Evolutionary conservation across 2,113 vertebrate genomes (phyloP), one percentile per base, ranked within the genome.

Genomic region (Drymodes brunneopygia): DNA sequence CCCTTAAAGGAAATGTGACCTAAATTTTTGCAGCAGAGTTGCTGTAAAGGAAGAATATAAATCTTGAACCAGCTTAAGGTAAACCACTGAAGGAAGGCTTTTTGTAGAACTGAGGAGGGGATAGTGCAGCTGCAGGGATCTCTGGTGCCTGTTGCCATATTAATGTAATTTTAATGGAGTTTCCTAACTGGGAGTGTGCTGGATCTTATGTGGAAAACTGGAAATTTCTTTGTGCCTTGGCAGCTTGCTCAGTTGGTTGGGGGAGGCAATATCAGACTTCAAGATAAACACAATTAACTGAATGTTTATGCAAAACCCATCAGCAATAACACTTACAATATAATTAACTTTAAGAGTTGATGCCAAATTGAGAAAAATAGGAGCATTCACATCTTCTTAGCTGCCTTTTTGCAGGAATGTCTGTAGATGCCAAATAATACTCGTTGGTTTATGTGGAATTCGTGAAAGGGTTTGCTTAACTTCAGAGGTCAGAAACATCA

Each of bases 351-450:
- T 22, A 72, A 38, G 74, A 78, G 44, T 38, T 81, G 85, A 21
- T 86, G 95, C 92, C 93, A 96, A 67, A 64, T 36, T 12, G 80
- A 74, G 93, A 72, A 94, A 96, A 96, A 90, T 92, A 47, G 72
- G 25, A 90, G 69, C 75, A 93, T 96, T 97, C 90, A 97, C 1
- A 19, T 90, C 38, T 81, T 71, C 71, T 58, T 75, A 92, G 72
- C 80, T 92, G 72, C 48, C 28, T 86, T 90, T 94, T 58, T 45
- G 15, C 72, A 81, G 94, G 93, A 88, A 95, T 92, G 94, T 48
- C 80, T 78, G 36, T 57, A 35, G 69, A 65, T 86, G 92, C 94
- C 95, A 96, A 94, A 75, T 94, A 67, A 86, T 86, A 86, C 86
- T 90, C 31, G 0, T 5, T 92, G 83, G 94, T 92, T 90, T 88